A percentile compares a stretch with the other conserved stretches of the same genome.
Conservation (phyloP, 1,140 invertebrate genomes). For the Zophobas atratus region DNA sequence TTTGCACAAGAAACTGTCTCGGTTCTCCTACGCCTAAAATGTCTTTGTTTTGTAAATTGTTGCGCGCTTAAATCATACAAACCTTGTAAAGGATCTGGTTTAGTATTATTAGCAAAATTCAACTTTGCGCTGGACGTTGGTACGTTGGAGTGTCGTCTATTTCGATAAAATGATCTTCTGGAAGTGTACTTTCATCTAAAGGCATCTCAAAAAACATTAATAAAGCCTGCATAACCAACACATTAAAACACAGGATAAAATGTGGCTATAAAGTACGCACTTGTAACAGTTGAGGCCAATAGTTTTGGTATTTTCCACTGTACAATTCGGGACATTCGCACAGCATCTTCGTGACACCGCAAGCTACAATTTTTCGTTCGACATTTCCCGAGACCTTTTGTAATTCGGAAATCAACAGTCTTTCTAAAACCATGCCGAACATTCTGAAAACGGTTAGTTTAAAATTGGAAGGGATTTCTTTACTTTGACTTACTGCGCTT, state of each 20-base stretch:
- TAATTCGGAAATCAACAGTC: conserved; percentile 87
- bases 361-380: conserved; percentile 91
- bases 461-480: not conserved
- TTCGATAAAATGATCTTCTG: conserved; percentile 91
- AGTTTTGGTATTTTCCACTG: conserved; percentile 75
- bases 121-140: conserved; percentile 93
- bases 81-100: conserved; percentile 78
- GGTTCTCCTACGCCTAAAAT: conserved; percentile 76
- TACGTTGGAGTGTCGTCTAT: conserved; percentile 89
- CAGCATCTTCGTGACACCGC: conserved; percentile 90
- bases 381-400: conserved; percentile 87
- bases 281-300: conserved; percentile 77
- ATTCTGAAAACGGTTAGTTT: conserved; percentile 75
- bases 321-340: conserved; percentile 81
- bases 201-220: conserved; percentile 93
- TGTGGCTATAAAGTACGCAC: conserved; percentile 75
- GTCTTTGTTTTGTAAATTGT: conserved; percentile 39
- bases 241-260: conserved; percentile 89
- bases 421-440: conserved; percentile 95
- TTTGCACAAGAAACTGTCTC: conserved; percentile 80
- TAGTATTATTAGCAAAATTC: conserved; percentile 83
- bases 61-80: not conserved
- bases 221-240: conserved; percentile 79
- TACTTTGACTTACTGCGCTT: conserved; percentile 77
- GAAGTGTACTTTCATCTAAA: conserved; percentile 82